Conservation (phyloP, 1,140 invertebrate species). For the Maniola jurtina region DNA sequence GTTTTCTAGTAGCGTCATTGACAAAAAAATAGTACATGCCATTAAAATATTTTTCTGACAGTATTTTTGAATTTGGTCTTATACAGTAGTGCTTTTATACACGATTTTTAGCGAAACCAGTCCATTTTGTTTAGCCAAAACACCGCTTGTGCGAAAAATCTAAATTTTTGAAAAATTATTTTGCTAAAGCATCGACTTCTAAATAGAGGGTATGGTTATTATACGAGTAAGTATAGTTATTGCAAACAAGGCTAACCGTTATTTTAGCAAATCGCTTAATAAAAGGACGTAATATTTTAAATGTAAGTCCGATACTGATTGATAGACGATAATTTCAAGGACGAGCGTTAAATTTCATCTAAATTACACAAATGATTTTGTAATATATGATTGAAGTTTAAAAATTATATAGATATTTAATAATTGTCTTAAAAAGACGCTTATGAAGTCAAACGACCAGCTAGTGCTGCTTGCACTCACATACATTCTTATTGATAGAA, state of each 20-base stretch:
- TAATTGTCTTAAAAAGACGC: slow-evolving; percentile 62
- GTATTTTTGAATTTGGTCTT: slow-evolving; percentile 74
- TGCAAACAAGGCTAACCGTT: slow-evolving; percentile 44
- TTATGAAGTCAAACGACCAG: slow-evolving; percentile 44
- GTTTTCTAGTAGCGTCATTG: slow-evolving; percentile 73
- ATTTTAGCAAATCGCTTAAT: slow-evolving; percentile 43
- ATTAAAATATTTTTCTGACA: slow-evolving; percentile 75
- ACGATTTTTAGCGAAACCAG: slow-evolving; percentile 72
- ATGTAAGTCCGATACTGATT: slow-evolving; percentile 37
- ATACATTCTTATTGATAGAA: slow-evolving; percentile 47
- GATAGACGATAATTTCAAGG: slow-evolving; percentile 33
- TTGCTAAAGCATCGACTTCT: slow-evolving; percentile 73
- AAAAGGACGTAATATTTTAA: slow-evolving; percentile 52
- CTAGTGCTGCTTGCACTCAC: slow-evolving; percentile 49
- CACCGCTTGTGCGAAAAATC: slow-evolving; percentile 64
- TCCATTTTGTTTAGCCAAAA: slow-evolving; percentile 78
- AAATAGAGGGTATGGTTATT: slow-evolving; percentile 39
- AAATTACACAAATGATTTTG: slow-evolving; percentile 46
- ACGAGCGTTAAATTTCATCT: slow-evolving; percentile 36
- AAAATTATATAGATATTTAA: slow-evolving; percentile 43
- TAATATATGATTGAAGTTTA: slow-evolving; percentile 45
- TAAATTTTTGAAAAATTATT: slow-evolving; percentile 74
- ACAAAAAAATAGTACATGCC: slow-evolving; percentile 59
- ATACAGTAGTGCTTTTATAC: slow-evolving; percentile 77
- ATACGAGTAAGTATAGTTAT: slow-evolving; percentile 32